Percentiles rank a stretch among this genome's conserved stretches.
phyloP scores from a whole-genome alignment of 2,113 vertebrate species.

The Eonycteris spelaea region DNA sequence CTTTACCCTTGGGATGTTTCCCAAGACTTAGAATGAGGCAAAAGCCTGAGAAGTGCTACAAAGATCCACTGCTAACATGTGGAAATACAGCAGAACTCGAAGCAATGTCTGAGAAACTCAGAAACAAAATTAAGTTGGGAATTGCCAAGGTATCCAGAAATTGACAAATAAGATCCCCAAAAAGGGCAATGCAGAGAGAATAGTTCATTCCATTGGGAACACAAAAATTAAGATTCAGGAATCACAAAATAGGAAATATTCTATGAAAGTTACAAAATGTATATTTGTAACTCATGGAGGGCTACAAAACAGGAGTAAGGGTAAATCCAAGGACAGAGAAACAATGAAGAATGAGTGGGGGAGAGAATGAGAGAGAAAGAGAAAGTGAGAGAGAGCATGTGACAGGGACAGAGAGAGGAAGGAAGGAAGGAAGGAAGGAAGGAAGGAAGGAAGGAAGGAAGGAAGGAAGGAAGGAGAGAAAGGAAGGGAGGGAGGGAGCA shows the following conservation, averaged over 20 bases:
- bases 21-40: background rate
- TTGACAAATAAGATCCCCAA: background rate
- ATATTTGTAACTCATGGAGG: background rate
- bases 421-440: background rate
- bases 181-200: background rate
- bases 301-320: background rate
- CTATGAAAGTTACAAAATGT: background rate
- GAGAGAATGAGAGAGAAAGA: background rate
- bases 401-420: fast-evolving
- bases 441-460: fast-evolving
- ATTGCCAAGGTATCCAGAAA: background rate
- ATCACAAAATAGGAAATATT: background rate
- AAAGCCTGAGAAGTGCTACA: background rate
- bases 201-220: background rate
- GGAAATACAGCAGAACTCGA: background rate
- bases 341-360: background rate
- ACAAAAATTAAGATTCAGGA: background rate
- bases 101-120: background rate
- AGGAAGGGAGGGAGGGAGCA: fast-evolving
- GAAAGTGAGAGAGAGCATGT: too few species aligned
- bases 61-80: background rate
- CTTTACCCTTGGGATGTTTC: background rate
- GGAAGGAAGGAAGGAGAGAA: background rate
- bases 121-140: background rate
- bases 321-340: background rate